phyloP scores from a whole-genome alignment of 2,888 invertebrate genomes.

The Archips crataeganus region DNA sequence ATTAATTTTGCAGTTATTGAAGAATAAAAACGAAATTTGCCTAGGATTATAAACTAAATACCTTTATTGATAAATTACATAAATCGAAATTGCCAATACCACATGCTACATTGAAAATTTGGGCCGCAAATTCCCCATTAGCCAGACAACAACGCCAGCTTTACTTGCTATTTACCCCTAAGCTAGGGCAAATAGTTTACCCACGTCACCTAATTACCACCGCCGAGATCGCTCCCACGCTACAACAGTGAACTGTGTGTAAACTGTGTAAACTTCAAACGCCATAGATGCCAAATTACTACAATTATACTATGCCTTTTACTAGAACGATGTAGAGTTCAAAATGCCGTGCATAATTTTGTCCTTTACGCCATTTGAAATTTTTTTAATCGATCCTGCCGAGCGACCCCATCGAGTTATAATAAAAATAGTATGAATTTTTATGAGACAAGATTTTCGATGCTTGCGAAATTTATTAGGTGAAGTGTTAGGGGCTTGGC shows the following conservation, averaged over 20 bases:
- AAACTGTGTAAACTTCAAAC: neutral
- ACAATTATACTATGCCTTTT: neutral
- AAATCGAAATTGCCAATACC: neutral
- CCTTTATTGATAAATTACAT: neutral
- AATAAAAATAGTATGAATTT: conserved; percentile 46
- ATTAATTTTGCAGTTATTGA: too few species aligned
- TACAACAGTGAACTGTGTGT: too few species aligned
- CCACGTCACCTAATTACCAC: conserved; percentile 71
- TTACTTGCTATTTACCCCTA: conserved; percentile 38
- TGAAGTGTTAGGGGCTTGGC: conserved; percentile 28
- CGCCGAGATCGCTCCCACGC: conserved; percentile 72
- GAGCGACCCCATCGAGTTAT: conserved; percentile 46
- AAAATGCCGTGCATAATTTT: neutral
- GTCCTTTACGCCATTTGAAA: neutral
- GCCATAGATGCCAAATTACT: neutral
- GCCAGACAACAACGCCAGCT: conserved; percentile 47
- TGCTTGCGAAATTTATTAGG: conserved; percentile 41
- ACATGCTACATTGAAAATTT: neutral
- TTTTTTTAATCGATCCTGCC: neutral
- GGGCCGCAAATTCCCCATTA: conserved; percentile 30
- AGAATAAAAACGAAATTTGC: too few species aligned
- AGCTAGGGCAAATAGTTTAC: conserved; percentile 52
- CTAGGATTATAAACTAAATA: too few species aligned
- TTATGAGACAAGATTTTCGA: conserved; percentile 38
- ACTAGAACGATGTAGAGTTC: neutral